A percentile compares a stretch with the other conserved stretches of the same genome.
These are phyloP conservation scores for Scalopus aquaticus DNA, from an alignment of 2,113 vertebrate genomes.

Conservation along the genomic window DNA sequence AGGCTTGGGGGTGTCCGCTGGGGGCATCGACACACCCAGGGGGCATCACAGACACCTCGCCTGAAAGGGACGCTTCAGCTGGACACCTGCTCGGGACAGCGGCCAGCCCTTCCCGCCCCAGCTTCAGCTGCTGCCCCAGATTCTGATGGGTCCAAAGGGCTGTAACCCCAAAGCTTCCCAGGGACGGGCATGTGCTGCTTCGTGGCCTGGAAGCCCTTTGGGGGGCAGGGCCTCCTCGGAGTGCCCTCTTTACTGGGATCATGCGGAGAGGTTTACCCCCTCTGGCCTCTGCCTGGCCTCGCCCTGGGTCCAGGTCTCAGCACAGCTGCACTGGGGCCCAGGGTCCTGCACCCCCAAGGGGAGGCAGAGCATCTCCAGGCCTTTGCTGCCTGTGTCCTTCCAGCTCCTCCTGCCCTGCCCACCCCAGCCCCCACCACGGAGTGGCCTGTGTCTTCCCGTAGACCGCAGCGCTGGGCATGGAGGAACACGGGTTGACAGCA, in stretches of 20 bases:
- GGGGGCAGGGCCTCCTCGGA: not conserved
- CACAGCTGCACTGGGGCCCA: accelerated
- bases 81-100: not conserved
- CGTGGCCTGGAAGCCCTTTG: not conserved
- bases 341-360: too few relatives aligned
- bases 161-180: not conserved
- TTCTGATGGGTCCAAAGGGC: not conserved
- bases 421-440: not conserved
- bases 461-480: not conserved
- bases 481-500: not conserved
- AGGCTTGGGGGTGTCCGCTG: accelerated
- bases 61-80: not conserved
- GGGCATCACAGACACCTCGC: not conserved
- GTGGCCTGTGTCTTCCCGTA: not conserved
- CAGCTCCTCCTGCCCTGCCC: too few relatives aligned
- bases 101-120: not conserved
- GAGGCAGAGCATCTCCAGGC: not conserved
- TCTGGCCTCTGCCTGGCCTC: too few relatives aligned
- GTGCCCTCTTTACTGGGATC: accelerated
- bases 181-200: too few relatives aligned
- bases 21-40: not conserved
- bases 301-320: too few relatives aligned
- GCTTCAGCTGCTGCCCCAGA: not conserved
- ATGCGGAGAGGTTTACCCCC: too few relatives aligned
- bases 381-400: not conserved